Evolutionary conservation across 2,888 invertebrate genomes (phyloP), one percentile per base, ranked within the genome.

Genomic region (Parelbella ahira): DNA sequence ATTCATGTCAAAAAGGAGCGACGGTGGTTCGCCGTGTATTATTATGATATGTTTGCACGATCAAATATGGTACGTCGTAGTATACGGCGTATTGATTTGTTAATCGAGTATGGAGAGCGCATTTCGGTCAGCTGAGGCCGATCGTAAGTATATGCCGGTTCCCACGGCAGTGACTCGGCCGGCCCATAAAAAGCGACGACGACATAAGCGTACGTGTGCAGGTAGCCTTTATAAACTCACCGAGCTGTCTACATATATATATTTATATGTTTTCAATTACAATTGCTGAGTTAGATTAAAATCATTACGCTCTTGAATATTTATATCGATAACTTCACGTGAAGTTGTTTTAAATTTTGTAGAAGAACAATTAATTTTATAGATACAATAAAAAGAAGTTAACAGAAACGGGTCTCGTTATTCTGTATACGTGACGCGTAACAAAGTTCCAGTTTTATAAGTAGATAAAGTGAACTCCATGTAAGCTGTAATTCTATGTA

Each of bases 41-140:
- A 64, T 62, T 65, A 68, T 66, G 65, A 71, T 75, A 66, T 62
- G 68, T 64, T 54, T 60, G 59, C 55, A 60, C 58, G 71, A 70
- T 74, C 77, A 67, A 74, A 77, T 72, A 78, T 69, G 72, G 74
- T 67, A 48, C 60, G 71, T 65, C 60, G 70, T 68, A 64, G 66
- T 74, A 71, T 61, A 68, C 68, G 54, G 47, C 58, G 78, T 81
- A 81, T 86, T 78, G 87, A 87, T 87, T 86, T 79, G 82, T 84
- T 78, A 79, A 83, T 84, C 80, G 77, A 62, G 76, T 83, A 84
- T 76, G 81, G 79, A 82, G 80, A 82, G 73, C 87, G 86, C 83
- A 86, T 84, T 88, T 87, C 79, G 86, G 86, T 83, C 86, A 86
- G 86, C 84, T 83, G 86, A 78, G 69, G 74, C 69, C 67, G 69